phyloP scores from a whole-genome alignment of 92 coral and sea anemone genomes.

The Umimayanthus kanabou region DNA sequence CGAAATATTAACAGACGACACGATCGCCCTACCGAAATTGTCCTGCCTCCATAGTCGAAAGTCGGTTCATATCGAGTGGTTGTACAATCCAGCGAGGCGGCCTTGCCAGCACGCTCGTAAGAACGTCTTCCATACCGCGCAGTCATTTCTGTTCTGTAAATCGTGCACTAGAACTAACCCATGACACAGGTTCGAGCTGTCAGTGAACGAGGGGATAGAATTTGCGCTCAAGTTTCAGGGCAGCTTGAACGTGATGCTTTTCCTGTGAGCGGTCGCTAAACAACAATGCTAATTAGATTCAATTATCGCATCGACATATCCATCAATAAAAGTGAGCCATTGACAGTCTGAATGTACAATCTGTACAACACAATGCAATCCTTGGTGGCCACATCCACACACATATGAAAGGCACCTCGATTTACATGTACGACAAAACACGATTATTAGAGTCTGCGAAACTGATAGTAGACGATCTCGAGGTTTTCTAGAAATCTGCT shows the following conservation, averaged over 20 bases:
- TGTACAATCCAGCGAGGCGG: constrained; percentile 12
- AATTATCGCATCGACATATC: neutral
- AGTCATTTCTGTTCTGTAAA: constrained; percentile 2
- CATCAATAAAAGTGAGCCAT: neutral
- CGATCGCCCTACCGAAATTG: constrained; percentile 19
- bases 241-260: neutral
- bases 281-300: constrained; percentile 10
- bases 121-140: constrained; percentile 42
- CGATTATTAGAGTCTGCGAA: no score
- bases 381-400: no score
- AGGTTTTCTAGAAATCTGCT: no score
- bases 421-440: no score
- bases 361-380: no score
- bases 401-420: no score
- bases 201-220: neutral
- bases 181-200: neutral
- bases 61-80: constrained; percentile 39
- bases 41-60: constrained; percentile 29
- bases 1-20: neutral
- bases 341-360: constrained; percentile 6
- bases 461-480: no score
- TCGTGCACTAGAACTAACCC: neutral
- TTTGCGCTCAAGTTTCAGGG: constrained; percentile 30
- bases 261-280: constrained; percentile 2
- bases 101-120: constrained; percentile 13